phyloP scores from a whole-genome alignment of 2,797 vertebrate species.

The Kryptolebias ocellatus region DNA sequence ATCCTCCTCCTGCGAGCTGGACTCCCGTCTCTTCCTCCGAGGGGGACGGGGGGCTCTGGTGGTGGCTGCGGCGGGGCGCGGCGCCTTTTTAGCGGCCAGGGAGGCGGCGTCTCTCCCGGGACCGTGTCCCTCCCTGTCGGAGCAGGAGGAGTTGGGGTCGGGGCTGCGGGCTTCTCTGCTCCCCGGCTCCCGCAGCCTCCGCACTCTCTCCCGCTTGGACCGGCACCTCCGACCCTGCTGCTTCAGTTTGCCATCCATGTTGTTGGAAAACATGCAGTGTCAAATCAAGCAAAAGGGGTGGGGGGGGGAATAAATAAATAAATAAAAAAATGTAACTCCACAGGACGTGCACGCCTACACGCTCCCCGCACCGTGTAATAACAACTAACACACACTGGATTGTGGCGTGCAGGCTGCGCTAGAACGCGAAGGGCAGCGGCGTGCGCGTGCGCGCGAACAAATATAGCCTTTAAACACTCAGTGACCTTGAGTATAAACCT shows the following conservation, averaged over 20 bases:
- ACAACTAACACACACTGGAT: constrained; percentile 66
- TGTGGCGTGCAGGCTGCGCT: constrained; percentile 55
- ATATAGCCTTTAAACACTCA: constrained; percentile 75
- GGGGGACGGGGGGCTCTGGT: constrained; percentile 86
- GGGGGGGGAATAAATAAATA: not conserved
- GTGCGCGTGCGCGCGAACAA: constrained; percentile 51
- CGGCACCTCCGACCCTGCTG: constrained; percentile 91
- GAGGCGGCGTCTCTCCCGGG: constrained; percentile 87
- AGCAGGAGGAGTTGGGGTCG: constrained; percentile 89
- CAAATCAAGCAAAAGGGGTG: constrained; percentile 33
- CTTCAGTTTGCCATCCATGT: constrained; percentile 92
- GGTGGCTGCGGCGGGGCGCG: constrained; percentile 81
- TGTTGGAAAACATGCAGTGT: constrained; percentile 56
- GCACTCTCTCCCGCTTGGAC: constrained; percentile 89
- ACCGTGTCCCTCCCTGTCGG: constrained; percentile 88
- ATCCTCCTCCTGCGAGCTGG: constrained; percentile 96
- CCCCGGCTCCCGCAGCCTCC: constrained; percentile 86
- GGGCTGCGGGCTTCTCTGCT: constrained; percentile 86
- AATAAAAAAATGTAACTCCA: constrained; percentile 58
- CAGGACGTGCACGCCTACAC: constrained; percentile 51
- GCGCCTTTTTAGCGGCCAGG: constrained; percentile 80
- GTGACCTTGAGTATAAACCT: constrained; percentile 85
- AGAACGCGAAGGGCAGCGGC: constrained; percentile 41
- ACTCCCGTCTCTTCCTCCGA: constrained; percentile 90
- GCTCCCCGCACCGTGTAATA: constrained; percentile 53